Percentiles rank a stretch among this genome's conserved stretches.
phyloP scores from a whole-genome alignment of 1,140 invertebrate genomes.

The Anastrepha ludens region DNA sequence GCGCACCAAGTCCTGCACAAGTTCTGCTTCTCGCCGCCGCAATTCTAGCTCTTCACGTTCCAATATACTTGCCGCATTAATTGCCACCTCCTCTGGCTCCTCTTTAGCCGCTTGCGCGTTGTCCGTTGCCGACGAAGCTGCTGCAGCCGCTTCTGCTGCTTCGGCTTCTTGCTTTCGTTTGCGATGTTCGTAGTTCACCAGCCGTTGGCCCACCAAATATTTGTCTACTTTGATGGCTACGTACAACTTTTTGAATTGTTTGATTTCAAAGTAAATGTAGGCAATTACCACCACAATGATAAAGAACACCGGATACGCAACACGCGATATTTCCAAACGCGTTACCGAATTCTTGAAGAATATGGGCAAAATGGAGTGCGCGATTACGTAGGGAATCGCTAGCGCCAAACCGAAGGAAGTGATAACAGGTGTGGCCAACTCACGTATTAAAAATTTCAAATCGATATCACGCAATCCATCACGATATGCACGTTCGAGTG shows the following conservation, averaged over 20 bases:
- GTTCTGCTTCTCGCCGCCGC: slow-evolving; percentile 58
- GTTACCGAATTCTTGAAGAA: slow-evolving; percentile 83
- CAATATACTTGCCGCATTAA: slow-evolving; percentile 52
- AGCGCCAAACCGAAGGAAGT: slow-evolving; percentile 90
- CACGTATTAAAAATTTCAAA: slow-evolving; percentile 88
- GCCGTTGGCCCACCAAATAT: slow-evolving; percentile 94
- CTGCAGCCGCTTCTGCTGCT: slow-evolving; percentile 54
- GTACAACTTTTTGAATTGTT: slow-evolving; percentile 95
- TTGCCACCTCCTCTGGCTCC: slow-evolving; percentile 50
- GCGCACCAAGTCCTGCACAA: slow-evolving; percentile 59
- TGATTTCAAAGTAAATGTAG: slow-evolving; percentile 84
- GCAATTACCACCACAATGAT: slow-evolving; percentile 82
- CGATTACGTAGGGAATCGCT: slow-evolving; percentile 91
- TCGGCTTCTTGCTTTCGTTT: slow-evolving; percentile 75
- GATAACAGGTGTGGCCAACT: slow-evolving; percentile 92
- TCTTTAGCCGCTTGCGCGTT: slow-evolving; percentile 40
- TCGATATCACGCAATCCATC: slow-evolving; percentile 96
- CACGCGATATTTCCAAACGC: slow-evolving; percentile 86
- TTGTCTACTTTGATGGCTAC: slow-evolving; percentile 99
- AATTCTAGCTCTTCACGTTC: slow-evolving; percentile 61
- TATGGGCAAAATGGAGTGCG: slow-evolving; percentile 88
- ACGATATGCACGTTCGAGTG: slow-evolving; percentile 91
- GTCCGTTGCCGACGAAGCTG: slow-evolving; percentile 51
- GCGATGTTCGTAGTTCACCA: slow-evolving; percentile 95
- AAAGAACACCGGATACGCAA: slow-evolving; percentile 93